Conservation (phyloP, 2,888 invertebrate species). For the Zelleria hepariella region DNA sequence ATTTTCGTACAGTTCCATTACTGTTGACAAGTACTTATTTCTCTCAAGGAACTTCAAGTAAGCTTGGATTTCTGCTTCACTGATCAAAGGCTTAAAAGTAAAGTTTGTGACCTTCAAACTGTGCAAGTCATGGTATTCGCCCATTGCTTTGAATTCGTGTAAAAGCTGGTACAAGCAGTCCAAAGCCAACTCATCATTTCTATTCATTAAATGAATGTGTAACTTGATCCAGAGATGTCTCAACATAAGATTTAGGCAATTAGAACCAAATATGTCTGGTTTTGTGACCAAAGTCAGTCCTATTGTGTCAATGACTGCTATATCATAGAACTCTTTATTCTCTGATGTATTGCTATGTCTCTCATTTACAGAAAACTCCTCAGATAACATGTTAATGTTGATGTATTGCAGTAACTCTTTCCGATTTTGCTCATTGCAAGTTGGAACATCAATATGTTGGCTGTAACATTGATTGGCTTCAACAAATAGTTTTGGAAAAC, state of each 20-base stretch:
- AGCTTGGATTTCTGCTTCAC: constrained; percentile 40
- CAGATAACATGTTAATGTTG: constrained; percentile 46
- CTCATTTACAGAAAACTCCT: constrained; percentile 54
- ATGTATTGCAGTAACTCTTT: constrained; percentile 46
- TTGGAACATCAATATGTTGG: constrained; percentile 54
- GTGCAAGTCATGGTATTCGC: constrained; percentile 42
- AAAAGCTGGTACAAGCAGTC: constrained; percentile 55
- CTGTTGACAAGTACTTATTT: constrained; percentile 73
- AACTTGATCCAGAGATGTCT: constrained; percentile 58
- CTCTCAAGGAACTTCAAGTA: constrained; percentile 58
- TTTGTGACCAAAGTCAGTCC: constrained; percentile 44
- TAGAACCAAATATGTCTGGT: constrained; percentile 46
- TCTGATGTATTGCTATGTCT: constrained; percentile 33
- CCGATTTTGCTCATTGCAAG: constrained; percentile 43
- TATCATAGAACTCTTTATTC: constrained; percentile 32
- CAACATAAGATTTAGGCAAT: constrained; percentile 46
- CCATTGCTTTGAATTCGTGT: constrained; percentile 59
- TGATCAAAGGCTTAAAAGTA: constrained; percentile 47
- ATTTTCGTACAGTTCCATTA: constrained; percentile 76
- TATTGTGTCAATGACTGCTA: constrained; percentile 47
- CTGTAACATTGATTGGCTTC: constrained; percentile 72
- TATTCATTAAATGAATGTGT: constrained; percentile 52
- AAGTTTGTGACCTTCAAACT: constrained; percentile 47
- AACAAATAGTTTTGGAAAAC: constrained; percentile 70
- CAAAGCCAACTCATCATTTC: constrained; percentile 50